Evolutionary conservation across 2,113 vertebrate species (phyloP).

Genomic region (Aramus guarauna): DNA sequence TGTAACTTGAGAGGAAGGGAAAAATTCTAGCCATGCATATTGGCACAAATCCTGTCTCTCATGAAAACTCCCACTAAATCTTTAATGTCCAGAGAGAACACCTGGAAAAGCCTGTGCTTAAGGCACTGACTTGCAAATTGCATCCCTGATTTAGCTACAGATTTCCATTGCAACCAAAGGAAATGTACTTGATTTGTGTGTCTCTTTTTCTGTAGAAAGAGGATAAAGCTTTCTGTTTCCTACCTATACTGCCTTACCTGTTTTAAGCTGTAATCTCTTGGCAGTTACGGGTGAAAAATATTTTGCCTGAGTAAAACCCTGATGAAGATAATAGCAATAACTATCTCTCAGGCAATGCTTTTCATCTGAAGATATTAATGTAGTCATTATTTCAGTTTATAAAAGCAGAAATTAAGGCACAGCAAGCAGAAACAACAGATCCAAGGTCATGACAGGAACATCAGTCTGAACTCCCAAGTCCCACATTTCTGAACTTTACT

Average conservation of each 20-base stretch:
- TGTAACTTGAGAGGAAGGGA: background rate
- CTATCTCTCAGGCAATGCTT: background rate
- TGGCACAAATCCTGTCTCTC: background rate
- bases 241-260: background rate
- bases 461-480: background rate
- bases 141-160: background rate
- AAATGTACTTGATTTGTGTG: background rate
- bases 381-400: background rate
- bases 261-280: background rate
- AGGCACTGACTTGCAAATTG: background rate
- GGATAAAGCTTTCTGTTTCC: background rate
- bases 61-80: background rate
- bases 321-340: background rate
- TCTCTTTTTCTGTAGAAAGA: background rate
- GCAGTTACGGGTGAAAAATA: background rate
- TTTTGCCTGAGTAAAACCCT: background rate
- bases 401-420: conserved; percentile 30
- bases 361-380: background rate
- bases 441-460: background rate
- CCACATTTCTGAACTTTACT: background rate
- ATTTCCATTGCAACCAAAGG: background rate
- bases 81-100: conserved; percentile 26
- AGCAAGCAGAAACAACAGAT: background rate
- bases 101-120: background rate
- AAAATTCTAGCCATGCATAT: background rate